A percentile compares a stretch with the other conserved stretches of the same genome.
These are phyloP conservation scores for Fregetta grallaria DNA, from an alignment of 2,113 vertebrate species.

Conservation along the genomic window DNA sequence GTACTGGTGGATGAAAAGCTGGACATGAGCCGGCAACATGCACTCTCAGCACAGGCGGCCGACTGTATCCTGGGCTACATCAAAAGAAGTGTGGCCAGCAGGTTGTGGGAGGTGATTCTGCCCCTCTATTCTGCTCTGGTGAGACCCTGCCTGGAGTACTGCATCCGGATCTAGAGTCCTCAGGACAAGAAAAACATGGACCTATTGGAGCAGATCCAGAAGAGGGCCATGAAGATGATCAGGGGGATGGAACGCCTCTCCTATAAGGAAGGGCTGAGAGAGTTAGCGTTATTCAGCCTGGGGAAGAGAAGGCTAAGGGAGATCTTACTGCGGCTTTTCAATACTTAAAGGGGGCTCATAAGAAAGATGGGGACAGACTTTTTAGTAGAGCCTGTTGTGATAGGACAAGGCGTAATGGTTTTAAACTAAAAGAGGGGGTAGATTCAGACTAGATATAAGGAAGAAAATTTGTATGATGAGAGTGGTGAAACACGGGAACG, in stretches of 20 bases:
- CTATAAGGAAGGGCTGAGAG: neutral
- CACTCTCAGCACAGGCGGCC: accelerated
- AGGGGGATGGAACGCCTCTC: neutral
- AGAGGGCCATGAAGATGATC: neutral
- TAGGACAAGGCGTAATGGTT: neutral
- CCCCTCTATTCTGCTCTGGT: neutral
- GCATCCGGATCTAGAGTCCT: neutral
- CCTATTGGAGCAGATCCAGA: neutral
- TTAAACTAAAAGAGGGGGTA: neutral
- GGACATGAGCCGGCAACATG: neutral
- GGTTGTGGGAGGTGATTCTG: neutral
- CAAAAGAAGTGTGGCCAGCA: neutral
- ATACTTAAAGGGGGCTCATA: neutral
- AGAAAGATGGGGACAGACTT: neutral
- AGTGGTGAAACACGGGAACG: neutral
- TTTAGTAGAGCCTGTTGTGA: neutral
- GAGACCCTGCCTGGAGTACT: neutral
- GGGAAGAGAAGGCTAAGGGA: neutral
- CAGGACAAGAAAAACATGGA: neutral
- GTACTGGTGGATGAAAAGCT: neutral
- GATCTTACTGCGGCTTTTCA: neutral
- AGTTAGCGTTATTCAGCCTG: neutral
- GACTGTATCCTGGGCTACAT: neutral
- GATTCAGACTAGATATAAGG: neutral
- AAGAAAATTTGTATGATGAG: accelerated